Evolutionary conservation across 2,797 vertebrate genomes (phyloP), one percentile per base, ranked within the genome.

Genomic region (Rallus crepitans): DNA sequence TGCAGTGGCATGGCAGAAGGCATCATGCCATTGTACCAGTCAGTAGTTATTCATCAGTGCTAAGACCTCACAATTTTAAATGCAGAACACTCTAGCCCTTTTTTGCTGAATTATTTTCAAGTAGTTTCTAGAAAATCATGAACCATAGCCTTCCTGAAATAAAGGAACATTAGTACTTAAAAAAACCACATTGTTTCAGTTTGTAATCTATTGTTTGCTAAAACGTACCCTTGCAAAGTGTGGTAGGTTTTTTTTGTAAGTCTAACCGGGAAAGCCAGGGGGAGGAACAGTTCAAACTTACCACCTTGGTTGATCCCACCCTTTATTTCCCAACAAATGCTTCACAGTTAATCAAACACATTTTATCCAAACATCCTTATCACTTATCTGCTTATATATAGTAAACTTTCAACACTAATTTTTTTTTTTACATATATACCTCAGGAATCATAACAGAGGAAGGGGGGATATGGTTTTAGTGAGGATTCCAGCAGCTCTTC

Each of bases 101-200:
- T 37, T 61, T 42, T 48, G 60, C 55, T 79, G 27, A 21, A 30
- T 24, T 66, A 82, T 80, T 91, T 82, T 60, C 68, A 87, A 82
- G 48, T 15, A 40, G 60, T 66, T 82, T 85, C 78, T 50, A 63
- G 56, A 61, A 89, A 31, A 82, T 24, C 82, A 70, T 8, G 68
- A 89, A 91, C 83, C 88, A 94, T 85, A 87, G 79, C 90, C 82
- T 94, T 71, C 71, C 81, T 71, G 71, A 88, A 94, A 80, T 93
- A 89, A 90, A 82, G 39, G 69, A 87, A 76, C 80, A 72, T 79
- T 89, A n/a, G 53, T 42, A 59, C 92, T 81, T 55, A 42, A 48
- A 93, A 57, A 82, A 75, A 91, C 95, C 80, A 75, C 45, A 15
- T n/a, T 95, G 85, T 90, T 91, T 87, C 80, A 15, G 19, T 59